phyloP scores from a whole-genome alignment of 2,113 vertebrate genomes.

The Acanthisitta chloris region DNA sequence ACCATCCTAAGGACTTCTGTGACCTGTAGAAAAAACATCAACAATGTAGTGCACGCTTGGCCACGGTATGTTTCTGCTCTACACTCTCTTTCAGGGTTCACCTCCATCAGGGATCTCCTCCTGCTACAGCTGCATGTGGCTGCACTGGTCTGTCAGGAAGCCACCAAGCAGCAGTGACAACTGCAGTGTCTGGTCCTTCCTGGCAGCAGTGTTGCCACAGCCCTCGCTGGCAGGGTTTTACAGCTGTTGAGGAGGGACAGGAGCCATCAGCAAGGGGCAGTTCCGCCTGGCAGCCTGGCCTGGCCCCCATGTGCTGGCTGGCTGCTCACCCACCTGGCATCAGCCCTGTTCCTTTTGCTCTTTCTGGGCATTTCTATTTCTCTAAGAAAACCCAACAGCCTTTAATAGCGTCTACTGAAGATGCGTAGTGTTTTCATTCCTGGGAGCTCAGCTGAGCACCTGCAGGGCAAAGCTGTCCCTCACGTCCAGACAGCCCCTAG shows the following conservation, averaged over 20 bases:
- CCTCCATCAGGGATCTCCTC: background rate
- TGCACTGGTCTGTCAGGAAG: background rate
- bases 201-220: background rate
- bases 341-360: background rate
- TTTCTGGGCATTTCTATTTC: background rate
- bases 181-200: background rate
- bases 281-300: background rate
- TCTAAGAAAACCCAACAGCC: background rate
- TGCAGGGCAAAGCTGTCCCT: background rate
- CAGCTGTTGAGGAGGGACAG: background rate
- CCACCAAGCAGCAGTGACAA: background rate
- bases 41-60: fast-evolving
- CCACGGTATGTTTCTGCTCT: background rate
- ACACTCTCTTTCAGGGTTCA: background rate
- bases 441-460: background rate
- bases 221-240: background rate
- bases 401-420: background rate
- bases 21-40: background rate
- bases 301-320: fast-evolving
- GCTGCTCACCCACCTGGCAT: background rate
- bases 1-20: background rate
- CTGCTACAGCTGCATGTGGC: background rate
- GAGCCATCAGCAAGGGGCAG: background rate
- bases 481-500: background rate
- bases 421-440: background rate